Evolutionary conservation across 2,113 vertebrate species (phyloP), one percentile per base, ranked within the genome.

Genomic region (Albula goreensis): DNA sequence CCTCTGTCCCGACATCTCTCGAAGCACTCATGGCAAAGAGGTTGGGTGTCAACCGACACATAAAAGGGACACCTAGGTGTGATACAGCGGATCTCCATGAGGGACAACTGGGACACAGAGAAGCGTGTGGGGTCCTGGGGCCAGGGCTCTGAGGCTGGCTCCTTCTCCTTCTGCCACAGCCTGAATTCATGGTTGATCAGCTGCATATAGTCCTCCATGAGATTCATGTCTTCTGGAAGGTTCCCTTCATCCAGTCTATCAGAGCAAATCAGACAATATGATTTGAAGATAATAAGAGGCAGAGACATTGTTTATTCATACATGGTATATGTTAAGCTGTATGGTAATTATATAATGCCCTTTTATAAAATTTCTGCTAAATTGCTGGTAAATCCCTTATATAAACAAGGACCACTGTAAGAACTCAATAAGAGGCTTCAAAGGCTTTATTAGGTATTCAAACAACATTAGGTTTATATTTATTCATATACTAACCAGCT

Each of bases 191-290:
- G 98, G 92, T 98, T 98, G 12, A 99, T 98, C 50, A 99, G 94
- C 56, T 99, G 97, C 89, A 98, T 96, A 92, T 99, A 99, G 89
- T 99, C 98, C 89, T 99, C 98, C 91, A 99, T 98, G 0, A 99
- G 94, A 87, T 99, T 98, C 92, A 99, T 97, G 92, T 99, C 98
- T 91, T 98, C 98, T 7, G 98, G 98, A 82, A 99, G 94, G 90
- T 99, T 99, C 80, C 95, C 97, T 95, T 99, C 98, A 92, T 99
- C 98, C 89, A 99, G 93, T 93, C 98, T 99, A 86, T 19, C 50
- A 15, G 52, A 57, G 6, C 17, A 0, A 48, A 41, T 80, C 52
- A 63, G 52, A 22, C 7, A 56, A 56, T 70, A 22, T 70, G 4
- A 70, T 70, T 60, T 60, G 9, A 60, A 60, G 57, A 15, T 3